Evolutionary conservation across 1,140 invertebrate genomes (phyloP).

Genomic region (Drosophila carrolli): DNA sequence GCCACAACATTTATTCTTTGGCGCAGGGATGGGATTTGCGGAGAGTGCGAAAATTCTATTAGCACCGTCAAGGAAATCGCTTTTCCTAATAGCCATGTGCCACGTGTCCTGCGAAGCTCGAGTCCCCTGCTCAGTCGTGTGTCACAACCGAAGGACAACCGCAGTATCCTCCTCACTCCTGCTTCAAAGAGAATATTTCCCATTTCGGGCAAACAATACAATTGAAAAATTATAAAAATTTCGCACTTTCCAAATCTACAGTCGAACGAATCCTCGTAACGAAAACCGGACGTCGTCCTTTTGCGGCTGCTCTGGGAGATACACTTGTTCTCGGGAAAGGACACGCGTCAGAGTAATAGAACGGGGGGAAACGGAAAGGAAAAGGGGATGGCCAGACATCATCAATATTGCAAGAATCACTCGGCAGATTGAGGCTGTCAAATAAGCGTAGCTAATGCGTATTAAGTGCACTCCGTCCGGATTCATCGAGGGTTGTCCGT

Average conservation of each 20-base stretch:
- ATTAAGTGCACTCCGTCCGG: conserved; percentile 71
- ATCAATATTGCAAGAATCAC: conserved; percentile 71
- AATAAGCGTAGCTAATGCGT: conserved; percentile 80
- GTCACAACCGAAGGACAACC: conserved; percentile 66
- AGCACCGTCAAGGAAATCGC: conserved; percentile 73
- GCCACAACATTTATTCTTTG: conserved; percentile 51
- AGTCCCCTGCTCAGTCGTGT: conserved; percentile 65
- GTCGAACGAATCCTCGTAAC: conserved; percentile 40
- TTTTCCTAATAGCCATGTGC: conserved; percentile 69
- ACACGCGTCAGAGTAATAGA: conserved; percentile 49
- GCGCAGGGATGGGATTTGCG: neutral
- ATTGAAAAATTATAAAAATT: conserved; percentile 83
- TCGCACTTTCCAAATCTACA: conserved; percentile 56
- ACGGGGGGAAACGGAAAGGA: neutral
- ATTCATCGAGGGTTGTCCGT: conserved; percentile 7
- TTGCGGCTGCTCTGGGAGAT: conserved; percentile 52
- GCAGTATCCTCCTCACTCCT: conserved; percentile 54
- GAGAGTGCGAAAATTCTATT: conserved; percentile 63
- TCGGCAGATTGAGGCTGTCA: conserved; percentile 61
- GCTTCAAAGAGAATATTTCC: conserved; percentile 1
- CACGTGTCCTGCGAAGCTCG: conserved; percentile 59
- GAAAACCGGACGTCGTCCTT: conserved; percentile 59
- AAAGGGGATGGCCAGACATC: conserved; percentile 50
- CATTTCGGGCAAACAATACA: conserved; percentile 63
- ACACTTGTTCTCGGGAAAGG: conserved; percentile 65